Percentiles rank a stretch among this genome's conserved stretches.
These are phyloP conservation scores for Amazona guildingii DNA, from an alignment of 2,113 vertebrate species.

Conservation along the genomic window DNA sequence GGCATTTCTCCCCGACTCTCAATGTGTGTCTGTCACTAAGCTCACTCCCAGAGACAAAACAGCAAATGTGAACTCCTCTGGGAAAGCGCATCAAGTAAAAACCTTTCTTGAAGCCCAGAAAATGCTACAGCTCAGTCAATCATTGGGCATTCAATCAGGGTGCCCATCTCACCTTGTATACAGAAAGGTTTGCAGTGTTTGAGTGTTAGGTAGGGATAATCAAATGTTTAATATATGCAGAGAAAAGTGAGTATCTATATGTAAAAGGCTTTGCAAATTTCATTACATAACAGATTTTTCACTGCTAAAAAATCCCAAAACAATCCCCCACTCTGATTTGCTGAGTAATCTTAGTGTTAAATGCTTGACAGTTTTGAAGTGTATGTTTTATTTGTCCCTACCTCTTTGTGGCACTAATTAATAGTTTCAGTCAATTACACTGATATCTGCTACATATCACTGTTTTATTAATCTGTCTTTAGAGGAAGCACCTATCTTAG, in stretches of 20 bases:
- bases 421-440: neutral
- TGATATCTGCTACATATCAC: neutral
- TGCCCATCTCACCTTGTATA: neutral
- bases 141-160: neutral
- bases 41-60: constrained; percentile 74
- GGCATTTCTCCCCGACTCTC: constrained; percentile 71
- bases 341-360: neutral
- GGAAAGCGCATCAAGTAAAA: constrained; percentile 49
- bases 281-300: neutral
- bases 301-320: neutral
- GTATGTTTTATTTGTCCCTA: neutral
- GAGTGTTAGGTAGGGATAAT: neutral
- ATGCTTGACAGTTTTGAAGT: neutral
- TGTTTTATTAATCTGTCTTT: neutral
- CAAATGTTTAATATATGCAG: neutral
- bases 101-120: constrained; percentile 55
- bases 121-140: constrained; percentile 42
- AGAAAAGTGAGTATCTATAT: neutral
- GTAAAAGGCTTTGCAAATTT: neutral
- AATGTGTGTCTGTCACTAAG: constrained; percentile 65
- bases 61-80: constrained; percentile 69
- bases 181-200: neutral
- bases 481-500: neutral
- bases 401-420: neutral
- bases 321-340: neutral